Percentiles rank a stretch among this genome's conserved stretches.
These are phyloP conservation scores for Crotophaga sulcirostris DNA, from an alignment of 2,113 vertebrate species.

Conservation along the genomic window DNA sequence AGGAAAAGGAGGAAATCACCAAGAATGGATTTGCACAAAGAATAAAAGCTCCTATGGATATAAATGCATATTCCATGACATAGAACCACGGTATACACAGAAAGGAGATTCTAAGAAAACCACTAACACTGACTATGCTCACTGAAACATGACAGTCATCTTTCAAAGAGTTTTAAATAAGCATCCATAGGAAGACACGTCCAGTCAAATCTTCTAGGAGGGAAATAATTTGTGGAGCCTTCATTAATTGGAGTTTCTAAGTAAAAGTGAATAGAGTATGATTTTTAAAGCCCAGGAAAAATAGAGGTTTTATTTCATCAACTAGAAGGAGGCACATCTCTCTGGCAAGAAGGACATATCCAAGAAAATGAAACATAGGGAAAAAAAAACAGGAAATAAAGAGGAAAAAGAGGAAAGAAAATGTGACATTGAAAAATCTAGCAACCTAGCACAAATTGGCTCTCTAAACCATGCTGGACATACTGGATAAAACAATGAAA, in stretches of 20 bases:
- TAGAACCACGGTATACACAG: rapidly evolving
- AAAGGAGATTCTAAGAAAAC: not conserved
- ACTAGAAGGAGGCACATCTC: not conserved
- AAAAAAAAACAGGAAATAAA: not conserved
- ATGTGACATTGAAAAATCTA: not conserved
- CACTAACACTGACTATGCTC: not conserved
- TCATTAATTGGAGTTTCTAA: not conserved
- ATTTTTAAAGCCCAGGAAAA: not conserved
- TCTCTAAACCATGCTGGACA: not conserved
- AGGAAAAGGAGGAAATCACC: not conserved
- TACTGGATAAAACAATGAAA: not conserved
- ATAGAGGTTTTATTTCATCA: not conserved
- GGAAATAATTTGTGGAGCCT: not conserved
- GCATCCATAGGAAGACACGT: not conserved
- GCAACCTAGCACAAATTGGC: not conserved
- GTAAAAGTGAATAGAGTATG: not conserved
- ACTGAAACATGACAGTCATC: not conserved
- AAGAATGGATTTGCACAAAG: not conserved
- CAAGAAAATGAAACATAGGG: not conserved
- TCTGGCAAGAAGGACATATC: not conserved
- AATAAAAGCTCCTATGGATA: not conserved
- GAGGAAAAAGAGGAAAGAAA: not conserved
- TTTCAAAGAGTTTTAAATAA: not conserved
- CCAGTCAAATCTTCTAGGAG: not conserved
- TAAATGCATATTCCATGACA: not conserved